A percentile compares a stretch with the other conserved stretches of the same genome.
Conservation (phyloP, 2,113 vertebrate species). For the Sinocyclocheilus grahami region DNA sequence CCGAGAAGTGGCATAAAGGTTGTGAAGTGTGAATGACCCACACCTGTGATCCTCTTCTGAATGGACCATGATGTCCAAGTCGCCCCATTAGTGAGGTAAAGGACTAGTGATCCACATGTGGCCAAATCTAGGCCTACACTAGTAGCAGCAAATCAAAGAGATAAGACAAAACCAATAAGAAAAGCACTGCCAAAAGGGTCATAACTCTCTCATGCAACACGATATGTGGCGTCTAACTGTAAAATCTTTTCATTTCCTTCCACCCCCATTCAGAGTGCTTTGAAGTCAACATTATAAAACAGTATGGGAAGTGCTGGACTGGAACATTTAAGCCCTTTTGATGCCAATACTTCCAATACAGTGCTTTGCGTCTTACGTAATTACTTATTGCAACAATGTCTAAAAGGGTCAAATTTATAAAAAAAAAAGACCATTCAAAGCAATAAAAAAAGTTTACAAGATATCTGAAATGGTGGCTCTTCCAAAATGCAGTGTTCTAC, state of each 20-base stretch:
- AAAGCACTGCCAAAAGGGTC: background rate
- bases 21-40: background rate
- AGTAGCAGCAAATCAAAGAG: slow-evolving; percentile 32
- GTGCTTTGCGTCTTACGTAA: slow-evolving; percentile 21
- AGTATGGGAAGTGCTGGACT: slow-evolving; percentile 30
- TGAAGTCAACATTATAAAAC: slow-evolving; percentile 75
- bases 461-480: background rate
- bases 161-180: slow-evolving; percentile 54
- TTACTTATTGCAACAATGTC: slow-evolving; percentile 2
- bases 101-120: background rate
- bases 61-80: background rate
- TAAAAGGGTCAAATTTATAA: slow-evolving; percentile 1
- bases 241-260: slow-evolving; percentile 76
- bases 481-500: background rate
- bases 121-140: background rate
- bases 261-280: slow-evolving; percentile 79
- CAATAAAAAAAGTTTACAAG: background rate
- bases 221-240: slow-evolving; percentile 41
- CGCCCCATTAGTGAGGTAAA: background rate
- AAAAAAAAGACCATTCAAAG: background rate
- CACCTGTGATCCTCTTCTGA: background rate
- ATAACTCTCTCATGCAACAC: slow-evolving; percentile 38
- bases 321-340: slow-evolving; percentile 38
- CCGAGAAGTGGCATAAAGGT: background rate
- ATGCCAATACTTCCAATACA: slow-evolving; percentile 30